Evolutionary conservation across 2,113 vertebrate genomes (phyloP).

Genomic region (Apodemus sylvaticus): DNA sequence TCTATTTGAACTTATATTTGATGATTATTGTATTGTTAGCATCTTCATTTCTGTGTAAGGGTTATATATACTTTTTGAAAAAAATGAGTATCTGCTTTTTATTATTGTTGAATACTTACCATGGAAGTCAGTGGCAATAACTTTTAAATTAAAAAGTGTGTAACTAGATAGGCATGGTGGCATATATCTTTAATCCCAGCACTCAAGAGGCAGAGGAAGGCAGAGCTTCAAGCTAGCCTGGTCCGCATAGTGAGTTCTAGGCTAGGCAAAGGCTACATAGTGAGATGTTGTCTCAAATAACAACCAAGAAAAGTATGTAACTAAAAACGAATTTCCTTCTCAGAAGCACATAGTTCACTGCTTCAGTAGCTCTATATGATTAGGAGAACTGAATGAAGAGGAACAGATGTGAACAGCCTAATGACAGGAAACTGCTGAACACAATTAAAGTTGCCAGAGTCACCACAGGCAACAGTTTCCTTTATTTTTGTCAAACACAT

Average conservation of each 20-base stretch:
- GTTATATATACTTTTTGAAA: conserved; percentile 36
- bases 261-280: not conserved
- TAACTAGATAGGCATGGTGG: not conserved
- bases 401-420: conserved; percentile 54
- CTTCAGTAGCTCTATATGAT: conserved; percentile 31
- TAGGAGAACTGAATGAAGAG: conserved; percentile 37
- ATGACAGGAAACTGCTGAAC: conserved; percentile 61
- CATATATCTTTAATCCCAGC: not conserved
- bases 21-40: not conserved
- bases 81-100: conserved; percentile 50
- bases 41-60: not conserved
- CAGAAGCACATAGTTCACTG: conserved; percentile 42
- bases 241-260: not conserved
- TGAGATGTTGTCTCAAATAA: not conserved
- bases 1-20: conserved; percentile 8
- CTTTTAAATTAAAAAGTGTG: not conserved
- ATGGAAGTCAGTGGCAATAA: conserved; percentile 37
- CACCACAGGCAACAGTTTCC: conserved; percentile 53
- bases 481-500: conserved; percentile 67
- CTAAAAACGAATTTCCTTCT: conserved; percentile 53
- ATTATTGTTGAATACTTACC: conserved; percentile 26
- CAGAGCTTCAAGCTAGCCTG: not conserved
- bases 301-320: not conserved
- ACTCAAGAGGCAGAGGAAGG: not conserved
- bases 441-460: conserved; percentile 68